These are phyloP conservation scores for Drosophila anomelani DNA, from an alignment of 2,888 invertebrate species.

Conservation along the genomic window DNA sequence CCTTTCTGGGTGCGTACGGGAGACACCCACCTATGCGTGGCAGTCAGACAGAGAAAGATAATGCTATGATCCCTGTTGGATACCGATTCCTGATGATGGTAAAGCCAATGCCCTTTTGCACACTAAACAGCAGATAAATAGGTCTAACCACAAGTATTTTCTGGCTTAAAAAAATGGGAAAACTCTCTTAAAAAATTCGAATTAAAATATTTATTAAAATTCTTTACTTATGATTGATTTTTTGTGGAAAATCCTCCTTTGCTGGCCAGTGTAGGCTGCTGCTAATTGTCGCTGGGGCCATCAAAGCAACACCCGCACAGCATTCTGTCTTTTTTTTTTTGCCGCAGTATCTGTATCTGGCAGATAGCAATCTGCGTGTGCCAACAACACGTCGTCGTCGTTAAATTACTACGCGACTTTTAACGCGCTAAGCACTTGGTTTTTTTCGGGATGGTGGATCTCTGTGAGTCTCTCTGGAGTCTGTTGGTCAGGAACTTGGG, in stretches of 20 bases:
- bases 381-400: constrained; percentile 73
- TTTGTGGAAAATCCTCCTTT: not conserved
- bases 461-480: constrained; percentile 12
- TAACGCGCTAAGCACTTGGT: constrained; percentile 67
- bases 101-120: constrained; percentile 53
- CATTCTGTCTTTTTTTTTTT: constrained; percentile 15
- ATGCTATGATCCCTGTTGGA: constrained; percentile 6
- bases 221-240: rapidly evolving
- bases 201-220: not conserved
- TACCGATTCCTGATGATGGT: constrained; percentile 19
- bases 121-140: constrained; percentile 18
- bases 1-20: constrained; percentile 81
- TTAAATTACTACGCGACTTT: constrained; percentile 76
- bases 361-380: constrained; percentile 73
- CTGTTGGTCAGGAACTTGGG: constrained; percentile 26
- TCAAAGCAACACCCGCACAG: constrained; percentile 71
- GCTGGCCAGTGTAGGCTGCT: constrained; percentile 42
- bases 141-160: not conserved
- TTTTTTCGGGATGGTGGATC: constrained; percentile 28
- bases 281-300: constrained; percentile 63
- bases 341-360: constrained; percentile 58
- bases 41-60: constrained; percentile 19
- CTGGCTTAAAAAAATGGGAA: not conserved
- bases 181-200: rapidly evolving
- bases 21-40: constrained; percentile 58